Conservation (phyloP, 2,888 invertebrate species). For the Trichopria drosophilae region DNA sequence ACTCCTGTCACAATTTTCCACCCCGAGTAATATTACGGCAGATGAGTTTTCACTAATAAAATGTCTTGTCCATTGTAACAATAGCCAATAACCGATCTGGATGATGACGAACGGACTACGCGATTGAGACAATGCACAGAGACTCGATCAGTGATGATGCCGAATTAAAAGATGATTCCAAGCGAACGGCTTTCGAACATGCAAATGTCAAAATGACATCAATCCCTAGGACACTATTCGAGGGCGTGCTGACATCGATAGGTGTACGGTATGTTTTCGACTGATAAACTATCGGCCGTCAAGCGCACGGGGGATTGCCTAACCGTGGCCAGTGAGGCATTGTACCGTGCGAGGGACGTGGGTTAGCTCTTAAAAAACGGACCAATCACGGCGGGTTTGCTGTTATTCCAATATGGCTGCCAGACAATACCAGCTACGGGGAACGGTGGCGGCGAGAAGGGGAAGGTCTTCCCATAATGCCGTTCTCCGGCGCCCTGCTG, state of each 20-base stretch:
- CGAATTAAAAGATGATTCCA: too few species aligned
- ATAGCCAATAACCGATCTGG: too few species aligned
- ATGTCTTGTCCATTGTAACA: too few species aligned
- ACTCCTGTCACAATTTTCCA: too few species aligned
- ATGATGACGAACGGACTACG: too few species aligned
- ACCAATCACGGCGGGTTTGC: slow-evolving; percentile 54
- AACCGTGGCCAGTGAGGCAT: slow-evolving; percentile 43
- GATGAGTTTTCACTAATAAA: too few species aligned
- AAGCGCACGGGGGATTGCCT: slow-evolving; percentile 46
- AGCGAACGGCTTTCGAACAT: too few species aligned
- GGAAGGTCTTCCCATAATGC: slow-evolving; percentile 52
- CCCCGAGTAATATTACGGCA: too few species aligned
- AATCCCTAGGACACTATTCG: too few species aligned
- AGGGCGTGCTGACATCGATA: slow-evolving; percentile 46
- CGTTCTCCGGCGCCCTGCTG: slow-evolving; percentile 56
- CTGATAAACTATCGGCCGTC: slow-evolving; percentile 55
- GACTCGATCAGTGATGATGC: too few species aligned
- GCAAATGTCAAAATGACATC: too few species aligned
- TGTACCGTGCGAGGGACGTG: slow-evolving; percentile 43
- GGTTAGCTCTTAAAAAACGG: slow-evolving; percentile 49
- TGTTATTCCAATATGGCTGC: slow-evolving; percentile 56
- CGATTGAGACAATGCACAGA: too few species aligned
- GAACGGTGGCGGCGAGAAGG: slow-evolving; percentile 37
- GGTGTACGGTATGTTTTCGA: slow-evolving; percentile 49
- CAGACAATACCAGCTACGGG: slow-evolving; percentile 54